Evolutionary conservation across 2,113 vertebrate species (phyloP), one percentile per base, ranked within the genome.

Genomic region (Sprattus sprattus): DNA sequence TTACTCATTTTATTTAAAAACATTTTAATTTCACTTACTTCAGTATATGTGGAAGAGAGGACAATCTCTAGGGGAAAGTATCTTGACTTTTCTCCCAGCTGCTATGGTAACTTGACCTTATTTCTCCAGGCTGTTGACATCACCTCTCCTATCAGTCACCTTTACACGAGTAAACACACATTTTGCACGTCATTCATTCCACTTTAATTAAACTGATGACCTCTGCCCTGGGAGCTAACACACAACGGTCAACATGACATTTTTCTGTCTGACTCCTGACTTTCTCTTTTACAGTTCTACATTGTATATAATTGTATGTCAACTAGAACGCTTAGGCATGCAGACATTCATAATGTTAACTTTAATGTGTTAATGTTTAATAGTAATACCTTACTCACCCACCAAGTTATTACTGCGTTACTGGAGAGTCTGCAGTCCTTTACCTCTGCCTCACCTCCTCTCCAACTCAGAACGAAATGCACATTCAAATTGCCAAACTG

Each of bases 81-180:
- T 78, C 71, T 78, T 78, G 28, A 39, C 71, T 32, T 39, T 28
- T 78, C 25, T 78, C 28, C 71, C 28, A 15, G 28, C 28, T 78
- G 28, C 71, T 11, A 39, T 15, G 28, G 71, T 78, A 78, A 13
- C 71, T 39, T 78, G 32, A 78, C 71, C 71, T 39, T 28, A 78
- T 78, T 78, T 78, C 71, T 78, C 71, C 28, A 16, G 71, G 71
- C 28, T 78, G 71, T 78, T 78, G 28, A 78, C 71, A 78, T 78
- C 28, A 78, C 13, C 28, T 78, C 28, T 13, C 11, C 28, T 78
- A 39, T 78, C 32, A 39, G 32, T 39, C 39, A 39, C 71, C 28
- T 39, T 78, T 78, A 39, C 32, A 78, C 13, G 71, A 15, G 71
- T 78, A 32, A 78, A 32, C 15, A 78, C 71, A 39, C 32, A 32